Percentiles rank a stretch among this genome's conserved stretches.
Evolutionary conservation across 2,113 vertebrate genomes (phyloP).

Genomic region (Elanus axillaris): DNA sequence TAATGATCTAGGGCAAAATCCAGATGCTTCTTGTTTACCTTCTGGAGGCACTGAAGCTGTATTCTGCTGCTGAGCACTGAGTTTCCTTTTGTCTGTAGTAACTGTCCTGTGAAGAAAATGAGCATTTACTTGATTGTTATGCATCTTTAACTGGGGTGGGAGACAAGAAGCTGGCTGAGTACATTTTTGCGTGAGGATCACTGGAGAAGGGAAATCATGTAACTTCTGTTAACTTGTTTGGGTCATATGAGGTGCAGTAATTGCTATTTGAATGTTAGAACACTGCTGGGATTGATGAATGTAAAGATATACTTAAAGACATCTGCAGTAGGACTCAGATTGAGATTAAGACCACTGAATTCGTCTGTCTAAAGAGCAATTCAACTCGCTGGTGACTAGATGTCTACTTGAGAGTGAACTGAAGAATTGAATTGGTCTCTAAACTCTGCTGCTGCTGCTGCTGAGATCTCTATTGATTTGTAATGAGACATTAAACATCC

Average conservation of each 20-base stretch:
- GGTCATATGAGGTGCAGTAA: fast-evolving
- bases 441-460: background rate
- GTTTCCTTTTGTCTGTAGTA: background rate
- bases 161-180: background rate
- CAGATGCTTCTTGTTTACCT: background rate
- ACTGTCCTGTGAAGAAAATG: background rate
- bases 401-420: background rate
- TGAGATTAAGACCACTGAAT: background rate
- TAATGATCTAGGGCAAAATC: background rate
- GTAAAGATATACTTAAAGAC: background rate
- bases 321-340: background rate
- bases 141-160: background rate
- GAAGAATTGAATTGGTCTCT: background rate
- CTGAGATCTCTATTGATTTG: background rate
- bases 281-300: background rate
- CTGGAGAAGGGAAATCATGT: background rate
- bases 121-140: background rate
- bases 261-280: background rate
- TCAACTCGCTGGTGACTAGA: background rate
- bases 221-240: background rate
- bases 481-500: background rate
- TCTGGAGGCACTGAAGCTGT: background rate
- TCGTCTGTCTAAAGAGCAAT: background rate
- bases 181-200: background rate
- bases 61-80: background rate